Evolutionary conservation across 2,888 invertebrate genomes (phyloP).

Genomic region (Caenorhabditis afra): DNA sequence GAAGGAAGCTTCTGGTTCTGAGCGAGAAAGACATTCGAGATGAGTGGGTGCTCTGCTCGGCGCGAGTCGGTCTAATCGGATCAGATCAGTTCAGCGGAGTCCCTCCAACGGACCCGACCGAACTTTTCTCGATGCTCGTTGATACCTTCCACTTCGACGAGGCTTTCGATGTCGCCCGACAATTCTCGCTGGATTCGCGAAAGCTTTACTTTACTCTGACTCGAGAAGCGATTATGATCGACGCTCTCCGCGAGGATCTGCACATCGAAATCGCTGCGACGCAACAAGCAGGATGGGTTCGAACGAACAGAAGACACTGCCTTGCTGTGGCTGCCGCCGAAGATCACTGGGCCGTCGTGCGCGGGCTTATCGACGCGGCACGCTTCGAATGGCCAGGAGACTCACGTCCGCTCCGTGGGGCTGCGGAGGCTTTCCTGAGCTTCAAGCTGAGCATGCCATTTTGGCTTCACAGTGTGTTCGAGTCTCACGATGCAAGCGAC

Average conservation of each 20-base stretch:
- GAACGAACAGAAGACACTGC: conserved; percentile 57
- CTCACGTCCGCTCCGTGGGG: conserved; percentile 59
- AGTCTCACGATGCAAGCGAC: conserved; percentile 67
- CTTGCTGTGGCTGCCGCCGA: conserved; percentile 30
- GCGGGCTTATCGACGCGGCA: conserved; percentile 53
- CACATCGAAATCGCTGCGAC: conserved; percentile 46
- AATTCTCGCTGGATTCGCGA: conserved; percentile 61
- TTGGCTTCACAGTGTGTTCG: conserved; percentile 61
- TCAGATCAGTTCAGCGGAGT: conserved; percentile 47
- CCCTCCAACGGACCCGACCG: conserved; percentile 68
- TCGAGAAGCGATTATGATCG: conserved; percentile 68
- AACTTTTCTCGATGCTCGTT: conserved; percentile 63
- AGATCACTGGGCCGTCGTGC: conserved; percentile 63
- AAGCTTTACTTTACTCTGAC: conserved; percentile 63
- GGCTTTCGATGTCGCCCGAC: conserved; percentile 71
- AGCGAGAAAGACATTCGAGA: conserved; percentile 49
- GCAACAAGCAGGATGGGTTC: conserved; percentile 57
- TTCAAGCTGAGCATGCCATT: conserved; percentile 52
- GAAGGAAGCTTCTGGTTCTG: conserved; percentile 45
- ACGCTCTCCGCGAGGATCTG: conserved; percentile 43
- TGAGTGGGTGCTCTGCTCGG: conserved; percentile 49
- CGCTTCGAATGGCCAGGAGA: conserved; percentile 53
- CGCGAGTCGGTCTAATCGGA: conserved; percentile 32
- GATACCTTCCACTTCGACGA: conserved; percentile 71
- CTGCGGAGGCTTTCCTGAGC: conserved; percentile 53